Evolutionary conservation across 2,888 invertebrate genomes (phyloP), one percentile per base, ranked within the genome.

Genomic region (Coelopa pilipes): DNA sequence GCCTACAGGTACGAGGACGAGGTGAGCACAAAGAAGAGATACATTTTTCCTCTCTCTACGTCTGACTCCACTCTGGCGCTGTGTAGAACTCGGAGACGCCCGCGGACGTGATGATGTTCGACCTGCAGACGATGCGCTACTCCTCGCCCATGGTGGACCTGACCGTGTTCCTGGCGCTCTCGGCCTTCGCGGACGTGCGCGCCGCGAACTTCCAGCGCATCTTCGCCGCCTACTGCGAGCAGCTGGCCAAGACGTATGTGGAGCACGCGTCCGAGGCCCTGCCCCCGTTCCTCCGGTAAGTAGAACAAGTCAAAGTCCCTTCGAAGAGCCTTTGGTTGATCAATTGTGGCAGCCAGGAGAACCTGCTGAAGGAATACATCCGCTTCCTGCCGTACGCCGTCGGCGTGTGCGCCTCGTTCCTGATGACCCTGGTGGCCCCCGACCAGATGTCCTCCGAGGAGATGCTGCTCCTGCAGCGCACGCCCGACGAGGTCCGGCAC

Each of bases 71-170:
- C 34, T 34, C 34, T 34, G 34, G 3, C 24, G 4, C 24, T 53
- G 0, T 46, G 19, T 62, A 82, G 81, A 72, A 77, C 45, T 34
- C 75, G 10, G 77, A 75, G 5, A 55, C 70, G 12, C 86, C 88
- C 0, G 63, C 75, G 3, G 84, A 82, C 1, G 79, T 83, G 0
- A 85, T 87, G 81, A 86, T 87, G 86, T 88, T 87, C 70, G 87
- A 88, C 80, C 84, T 87, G 62, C 87, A 88, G 78, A 87, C 87
- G 0, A 74, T 87, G 59, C 81, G 86, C 0, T 76, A 84, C 55
- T 80, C 81, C 10, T 87, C 88, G 15, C 88, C 87, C 49, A 87
- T 87, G 88, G 67, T 87, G 0, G 87, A 88, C 76, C 77, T 88
- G 0, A 50, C 79, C 1, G 74, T 83, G 5, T 86, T 87, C 65